Percentiles rank a stretch among this genome's conserved stretches.
Evolutionary conservation across 1,140 invertebrate species (phyloP).

Genomic region (Musca vetustissima): DNA sequence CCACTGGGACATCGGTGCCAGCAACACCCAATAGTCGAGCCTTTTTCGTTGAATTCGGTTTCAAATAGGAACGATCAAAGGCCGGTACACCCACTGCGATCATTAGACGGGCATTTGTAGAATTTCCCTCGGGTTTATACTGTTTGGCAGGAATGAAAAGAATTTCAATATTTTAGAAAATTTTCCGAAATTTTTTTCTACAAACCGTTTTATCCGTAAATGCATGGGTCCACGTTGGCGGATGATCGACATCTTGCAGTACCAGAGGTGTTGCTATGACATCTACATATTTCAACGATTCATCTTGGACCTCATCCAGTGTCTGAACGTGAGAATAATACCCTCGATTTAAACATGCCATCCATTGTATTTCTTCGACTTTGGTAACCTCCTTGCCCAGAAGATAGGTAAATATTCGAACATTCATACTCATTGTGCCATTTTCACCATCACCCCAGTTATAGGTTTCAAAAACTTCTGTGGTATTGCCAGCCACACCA

Average conservation of each 20-base stretch:
- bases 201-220: constrained; percentile 81
- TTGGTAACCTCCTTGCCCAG: constrained; percentile 95
- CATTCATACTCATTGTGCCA: constrained; percentile 65
- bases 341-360: constrained; percentile 94
- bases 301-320: constrained; percentile 88
- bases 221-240: constrained; percentile 85
- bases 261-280: constrained; percentile 88
- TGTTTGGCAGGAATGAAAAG: constrained; percentile 28
- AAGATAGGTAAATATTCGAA: constrained; percentile 95
- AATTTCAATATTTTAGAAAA: not conserved
- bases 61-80: constrained; percentile 70
- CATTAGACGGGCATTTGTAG: constrained; percentile 64
- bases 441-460: constrained; percentile 72
- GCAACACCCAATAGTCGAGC: constrained; percentile 87
- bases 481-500: constrained; percentile 88
- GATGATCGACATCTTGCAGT: constrained; percentile 72
- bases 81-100: constrained; percentile 85
- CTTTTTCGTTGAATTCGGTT: constrained; percentile 61
- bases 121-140: constrained; percentile 58
- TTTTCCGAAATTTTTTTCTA: not conserved
- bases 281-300: constrained; percentile 89
- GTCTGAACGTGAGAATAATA: constrained; percentile 91
- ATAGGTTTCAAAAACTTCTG: constrained; percentile 82
- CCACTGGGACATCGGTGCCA: constrained; percentile 90
- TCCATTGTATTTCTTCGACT: constrained; percentile 87